A percentile compares a stretch with the other conserved stretches of the same genome.
Evolutionary conservation across 2,888 invertebrate genomes (phyloP).

Genomic region (Drosophila meridionalis): DNA sequence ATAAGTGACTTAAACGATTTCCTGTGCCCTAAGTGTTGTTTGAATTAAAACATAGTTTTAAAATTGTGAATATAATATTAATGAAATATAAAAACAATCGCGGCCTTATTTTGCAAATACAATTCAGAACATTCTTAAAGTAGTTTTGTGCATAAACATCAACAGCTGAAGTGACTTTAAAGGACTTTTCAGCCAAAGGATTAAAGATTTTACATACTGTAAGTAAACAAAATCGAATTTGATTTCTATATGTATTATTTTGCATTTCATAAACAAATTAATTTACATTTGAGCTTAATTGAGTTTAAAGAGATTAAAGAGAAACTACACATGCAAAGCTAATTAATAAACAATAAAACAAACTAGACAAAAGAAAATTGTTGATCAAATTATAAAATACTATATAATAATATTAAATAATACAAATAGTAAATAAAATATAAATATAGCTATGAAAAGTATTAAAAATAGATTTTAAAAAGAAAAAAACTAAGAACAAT

Average conservation of each 20-base stretch:
- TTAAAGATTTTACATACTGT: constrained; percentile 31
- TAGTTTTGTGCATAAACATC: constrained; percentile 7
- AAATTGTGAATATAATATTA: constrained; percentile 58
- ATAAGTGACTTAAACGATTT: background rate
- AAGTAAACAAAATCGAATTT: background rate
- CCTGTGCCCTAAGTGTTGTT: background rate
- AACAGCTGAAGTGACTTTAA: constrained; percentile 11
- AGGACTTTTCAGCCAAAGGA: constrained; percentile 18
- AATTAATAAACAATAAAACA: constrained; percentile 4
- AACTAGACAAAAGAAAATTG: background rate
- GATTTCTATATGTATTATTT: background rate
- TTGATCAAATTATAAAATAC: background rate
- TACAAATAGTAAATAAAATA: background rate
- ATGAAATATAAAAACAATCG: constrained; percentile 85
- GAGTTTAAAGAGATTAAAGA: background rate
- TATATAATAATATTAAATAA: background rate
- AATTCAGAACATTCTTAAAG: constrained; percentile 84
- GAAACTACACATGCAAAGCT: background rate
- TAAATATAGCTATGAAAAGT: background rate
- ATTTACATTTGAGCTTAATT: background rate
- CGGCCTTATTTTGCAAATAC: constrained; percentile 84
- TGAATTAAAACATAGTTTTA: background rate
- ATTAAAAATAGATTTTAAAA: background rate
- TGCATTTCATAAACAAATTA: background rate
- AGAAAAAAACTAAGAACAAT: background rate